Percentiles rank a stretch among this genome's conserved stretches.
These are phyloP conservation scores for Mionectes olivaceus DNA, from an alignment of 2,797 vertebrate species.

Conservation along the genomic window DNA sequence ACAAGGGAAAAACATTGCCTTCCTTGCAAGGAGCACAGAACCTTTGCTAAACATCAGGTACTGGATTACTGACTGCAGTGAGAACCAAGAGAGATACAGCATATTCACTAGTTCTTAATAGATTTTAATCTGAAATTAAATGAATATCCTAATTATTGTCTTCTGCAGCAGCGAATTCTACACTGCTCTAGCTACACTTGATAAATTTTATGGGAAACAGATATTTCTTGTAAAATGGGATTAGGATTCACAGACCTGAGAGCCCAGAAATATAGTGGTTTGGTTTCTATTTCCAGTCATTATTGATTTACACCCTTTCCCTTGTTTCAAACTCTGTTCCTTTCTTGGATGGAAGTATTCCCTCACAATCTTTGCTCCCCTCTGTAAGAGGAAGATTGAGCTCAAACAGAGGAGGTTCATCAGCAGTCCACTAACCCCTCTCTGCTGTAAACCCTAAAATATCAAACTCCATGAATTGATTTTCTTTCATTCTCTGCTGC, in stretches of 20 bases:
- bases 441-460: conserved; percentile 48
- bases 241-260: neutral
- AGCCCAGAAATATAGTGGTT: neutral
- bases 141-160: neutral
- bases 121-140: neutral
- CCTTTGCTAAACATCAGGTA: neutral
- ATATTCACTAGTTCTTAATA: neutral
- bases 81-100: neutral
- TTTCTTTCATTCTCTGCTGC: conserved; percentile 58
- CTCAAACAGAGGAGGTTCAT: neutral
- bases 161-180: neutral
- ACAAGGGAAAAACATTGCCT: neutral
- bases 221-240: neutral
- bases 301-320: neutral
- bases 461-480: conserved; percentile 47
- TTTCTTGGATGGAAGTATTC: neutral
- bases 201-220: neutral
- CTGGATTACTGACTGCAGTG: neutral
- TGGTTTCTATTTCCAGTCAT: neutral
- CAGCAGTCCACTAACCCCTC: neutral
- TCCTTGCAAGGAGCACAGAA: neutral
- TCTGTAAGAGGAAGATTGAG: neutral
- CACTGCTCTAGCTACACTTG: neutral
- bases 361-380: neutral
- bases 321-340: neutral